Evolutionary conservation across 2,113 vertebrate genomes (phyloP).

Genomic region (Nothocercus nigrocapillus): DNA sequence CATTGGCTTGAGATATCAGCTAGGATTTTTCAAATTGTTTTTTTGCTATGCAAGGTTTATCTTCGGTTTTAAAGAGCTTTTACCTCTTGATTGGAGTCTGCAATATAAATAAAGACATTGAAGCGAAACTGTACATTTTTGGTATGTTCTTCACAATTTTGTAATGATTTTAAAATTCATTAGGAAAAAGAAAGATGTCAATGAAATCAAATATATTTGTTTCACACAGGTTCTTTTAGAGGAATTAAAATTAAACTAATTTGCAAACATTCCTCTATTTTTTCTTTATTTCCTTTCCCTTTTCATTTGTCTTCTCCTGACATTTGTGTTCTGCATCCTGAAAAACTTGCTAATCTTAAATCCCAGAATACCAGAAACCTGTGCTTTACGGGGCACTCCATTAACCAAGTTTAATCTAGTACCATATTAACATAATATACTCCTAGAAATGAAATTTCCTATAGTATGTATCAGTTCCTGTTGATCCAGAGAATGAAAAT

Average conservation of each 20-base stretch:
- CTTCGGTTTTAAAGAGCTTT: neutral
- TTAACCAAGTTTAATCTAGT: neutral
- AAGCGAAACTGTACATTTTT: neutral
- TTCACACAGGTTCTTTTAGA: neutral
- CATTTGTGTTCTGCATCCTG: neutral
- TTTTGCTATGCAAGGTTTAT: neutral
- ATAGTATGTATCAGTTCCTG: neutral
- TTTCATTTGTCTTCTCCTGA: neutral
- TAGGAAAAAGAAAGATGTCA: neutral
- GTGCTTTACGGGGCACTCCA: neutral
- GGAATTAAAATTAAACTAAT: neutral
- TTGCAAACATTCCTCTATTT: neutral
- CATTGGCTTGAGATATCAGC: rapidly evolving
- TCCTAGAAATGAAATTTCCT: neutral
- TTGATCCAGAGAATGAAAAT: neutral
- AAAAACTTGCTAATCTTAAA: neutral
- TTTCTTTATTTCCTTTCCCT: neutral
- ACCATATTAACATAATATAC: neutral
- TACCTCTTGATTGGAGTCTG: neutral
- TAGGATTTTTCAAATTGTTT: neutral
- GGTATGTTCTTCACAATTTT: neutral
- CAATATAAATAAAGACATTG: neutral
- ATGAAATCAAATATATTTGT: neutral
- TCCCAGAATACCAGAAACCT: neutral
- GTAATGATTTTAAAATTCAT: neutral